A percentile compares a stretch with the other conserved stretches of the same genome.
Evolutionary conservation across 2,888 invertebrate species (phyloP).

Genomic region (Colostygia pectinataria): DNA sequence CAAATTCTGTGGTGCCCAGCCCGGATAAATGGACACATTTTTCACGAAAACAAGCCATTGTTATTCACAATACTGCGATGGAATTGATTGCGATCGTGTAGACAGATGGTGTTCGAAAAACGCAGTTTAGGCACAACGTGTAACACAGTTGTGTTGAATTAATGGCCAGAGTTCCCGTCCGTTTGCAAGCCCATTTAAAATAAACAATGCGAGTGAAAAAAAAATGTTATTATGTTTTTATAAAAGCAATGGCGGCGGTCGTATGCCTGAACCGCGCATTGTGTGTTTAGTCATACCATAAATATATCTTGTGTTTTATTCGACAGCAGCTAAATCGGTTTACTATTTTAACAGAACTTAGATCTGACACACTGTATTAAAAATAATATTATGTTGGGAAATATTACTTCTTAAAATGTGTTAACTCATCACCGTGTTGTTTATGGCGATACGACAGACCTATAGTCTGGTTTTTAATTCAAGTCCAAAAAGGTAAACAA

Average conservation of each 20-base stretch:
- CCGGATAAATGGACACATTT: conserved; percentile 54
- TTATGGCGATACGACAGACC: no score
- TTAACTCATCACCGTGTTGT: no score
- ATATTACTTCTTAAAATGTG: no score
- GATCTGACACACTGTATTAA: no score
- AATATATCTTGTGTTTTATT: no score
- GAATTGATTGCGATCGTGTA: conserved; percentile 49
- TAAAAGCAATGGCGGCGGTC: not conserved
- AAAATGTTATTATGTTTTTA: not conserved
- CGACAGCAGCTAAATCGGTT: no score
- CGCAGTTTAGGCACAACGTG: conserved; percentile 26
- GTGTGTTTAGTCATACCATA: no score
- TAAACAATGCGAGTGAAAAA: conserved; percentile 1
- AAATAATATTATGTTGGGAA: no score
- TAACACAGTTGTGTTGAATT: conserved; percentile 12
- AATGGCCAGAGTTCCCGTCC: conserved; percentile 9
- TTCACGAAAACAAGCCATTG: conserved; percentile 58
- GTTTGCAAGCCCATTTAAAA: conserved; percentile 2
- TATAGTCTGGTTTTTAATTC: no score
- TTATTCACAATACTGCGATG: conserved; percentile 48
- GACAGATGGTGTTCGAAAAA: conserved; percentile 39
- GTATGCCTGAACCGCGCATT: no score
- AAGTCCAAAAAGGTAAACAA: no score
- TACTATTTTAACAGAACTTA: no score
- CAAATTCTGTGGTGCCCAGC: conserved; percentile 10